Base-by-base conservation (phyloP, 1,140 invertebrate genomes). In the Neelides sp. region DNA sequence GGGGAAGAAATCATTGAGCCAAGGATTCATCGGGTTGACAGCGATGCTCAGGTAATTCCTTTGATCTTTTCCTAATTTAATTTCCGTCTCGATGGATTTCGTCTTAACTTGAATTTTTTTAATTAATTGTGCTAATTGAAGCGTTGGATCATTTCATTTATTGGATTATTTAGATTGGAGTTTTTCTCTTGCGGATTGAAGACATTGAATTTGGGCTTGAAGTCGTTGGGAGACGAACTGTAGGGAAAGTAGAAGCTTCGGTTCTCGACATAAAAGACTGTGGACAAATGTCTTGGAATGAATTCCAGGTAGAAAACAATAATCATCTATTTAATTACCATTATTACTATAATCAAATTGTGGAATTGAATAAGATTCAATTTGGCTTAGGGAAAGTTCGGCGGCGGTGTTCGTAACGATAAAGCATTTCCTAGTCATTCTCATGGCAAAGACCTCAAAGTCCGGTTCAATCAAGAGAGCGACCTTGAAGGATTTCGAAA, bases 271-370 rank as follows among this genome's bases (percentile, higher is more conserved):
- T 77, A 42, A 80, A 88, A 58, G 87, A 93, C 66, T 89, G 85
- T 65, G 75, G 78, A 5, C 80, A 84, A 39, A 90, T 93, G 64
- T 80, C 83, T 3, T 91, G 86, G 80, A 88, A 93, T 64, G 88
- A 93, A 70, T 85, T 95, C 72, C 88, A 92, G 80, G 85, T 89
- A 68, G 13, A 51, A 17, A 24, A 26, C 4, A 13, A 49, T 26
- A 15, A 26, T 26, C 8, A 12, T 8, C 20, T 4, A 47, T 10
- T 19, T 40, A 15, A 15, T 35, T 5, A 17, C 32, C 19, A 34
- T 34, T 40, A 7, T 17, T 43, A 32, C 7, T 32, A 32, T 32
- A 32, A 8, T 8, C n/a, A 32, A 32, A 8, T 32, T 32, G 7
- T 32, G 7, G 7, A 8, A 8, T 32, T 8, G 7, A 8, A 8